Evolutionary conservation across 2,797 vertebrate genomes (phyloP).

Genomic region (Harpagifer antarcticus): DNA sequence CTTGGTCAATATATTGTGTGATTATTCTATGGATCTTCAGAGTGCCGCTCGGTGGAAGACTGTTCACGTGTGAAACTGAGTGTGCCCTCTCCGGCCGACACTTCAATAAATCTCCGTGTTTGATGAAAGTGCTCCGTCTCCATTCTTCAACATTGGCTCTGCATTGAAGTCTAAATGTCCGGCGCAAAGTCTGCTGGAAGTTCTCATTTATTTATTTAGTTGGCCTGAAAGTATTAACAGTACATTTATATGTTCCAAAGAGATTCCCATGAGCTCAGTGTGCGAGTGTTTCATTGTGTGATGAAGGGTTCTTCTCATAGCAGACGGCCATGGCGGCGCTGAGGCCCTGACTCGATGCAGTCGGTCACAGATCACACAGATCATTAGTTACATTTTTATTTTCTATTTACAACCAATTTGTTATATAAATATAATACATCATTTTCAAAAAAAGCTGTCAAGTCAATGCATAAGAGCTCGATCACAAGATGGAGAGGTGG

Average conservation of each 20-base stretch:
- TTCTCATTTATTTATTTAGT: not conserved
- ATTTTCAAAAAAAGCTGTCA: slow-evolving; percentile 92
- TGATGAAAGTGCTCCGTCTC: too few species aligned
- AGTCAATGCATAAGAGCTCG: slow-evolving; percentile 89
- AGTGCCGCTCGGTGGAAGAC: too few species aligned
- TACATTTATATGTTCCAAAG: not conserved
- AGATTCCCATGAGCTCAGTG: not conserved
- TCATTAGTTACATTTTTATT: slow-evolving; percentile 89
- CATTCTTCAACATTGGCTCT: too few species aligned
- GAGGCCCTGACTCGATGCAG: not conserved
- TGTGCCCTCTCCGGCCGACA: too few species aligned
- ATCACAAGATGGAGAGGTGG: slow-evolving; percentile 71
- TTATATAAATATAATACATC: slow-evolving; percentile 99
- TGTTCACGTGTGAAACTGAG: too few species aligned
- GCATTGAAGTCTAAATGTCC: not conserved
- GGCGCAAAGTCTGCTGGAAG: not conserved
- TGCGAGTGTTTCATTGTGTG: not conserved
- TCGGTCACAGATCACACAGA: slow-evolving; percentile 11
- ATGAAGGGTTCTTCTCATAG: not conserved
- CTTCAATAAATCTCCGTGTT: too few species aligned
- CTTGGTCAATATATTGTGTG: too few species aligned
- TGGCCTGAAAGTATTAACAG: not conserved
- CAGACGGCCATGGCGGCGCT: not conserved
- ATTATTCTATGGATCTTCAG: too few species aligned
- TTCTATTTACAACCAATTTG: slow-evolving; percentile 98